Evolutionary conservation across 2,888 invertebrate genomes (phyloP).

Genomic region (Thumatha senex): DNA sequence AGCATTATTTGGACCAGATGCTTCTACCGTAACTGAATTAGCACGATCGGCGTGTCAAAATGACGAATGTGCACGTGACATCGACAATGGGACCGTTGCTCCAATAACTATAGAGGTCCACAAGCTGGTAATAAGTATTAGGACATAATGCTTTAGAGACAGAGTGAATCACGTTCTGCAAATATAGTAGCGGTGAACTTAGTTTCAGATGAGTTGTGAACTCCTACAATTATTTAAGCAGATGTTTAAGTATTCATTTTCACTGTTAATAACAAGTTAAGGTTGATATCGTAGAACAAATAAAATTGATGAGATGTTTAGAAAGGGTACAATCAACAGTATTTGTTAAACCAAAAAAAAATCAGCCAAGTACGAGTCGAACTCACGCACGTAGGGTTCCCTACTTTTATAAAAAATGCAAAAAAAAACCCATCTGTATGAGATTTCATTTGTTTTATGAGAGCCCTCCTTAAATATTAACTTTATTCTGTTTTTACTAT

Average conservation of each 20-base stretch:
- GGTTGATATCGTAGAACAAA: background rate
- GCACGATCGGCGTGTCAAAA: slow-evolving; percentile 48
- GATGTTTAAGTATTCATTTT: background rate
- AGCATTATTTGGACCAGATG: slow-evolving; percentile 35
- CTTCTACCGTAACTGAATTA: slow-evolving; percentile 25
- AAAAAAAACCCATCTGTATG: no score
- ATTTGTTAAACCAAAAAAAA: no score
- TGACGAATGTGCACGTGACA: slow-evolving; percentile 64
- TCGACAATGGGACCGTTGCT: slow-evolving; percentile 54
- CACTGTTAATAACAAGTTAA: background rate
- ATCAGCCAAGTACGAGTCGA: no score
- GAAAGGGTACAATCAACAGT: no score
- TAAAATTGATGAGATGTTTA: no score
- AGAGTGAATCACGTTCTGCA: slow-evolving; percentile 59
- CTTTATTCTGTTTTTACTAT: no score
- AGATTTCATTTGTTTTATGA: no score
- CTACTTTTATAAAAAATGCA: no score
- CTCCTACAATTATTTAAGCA: background rate
- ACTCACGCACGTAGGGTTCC: no score
- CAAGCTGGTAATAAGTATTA: slow-evolving; percentile 43
- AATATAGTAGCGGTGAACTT: slow-evolving; percentile 34
- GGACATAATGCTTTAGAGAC: slow-evolving; percentile 51
- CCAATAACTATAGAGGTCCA: slow-evolving; percentile 30
- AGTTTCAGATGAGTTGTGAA: background rate
- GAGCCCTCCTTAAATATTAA: no score